Base-by-base conservation (phyloP, 2,888 invertebrate species). In the Caenorhabditis panamensis region DNA sequence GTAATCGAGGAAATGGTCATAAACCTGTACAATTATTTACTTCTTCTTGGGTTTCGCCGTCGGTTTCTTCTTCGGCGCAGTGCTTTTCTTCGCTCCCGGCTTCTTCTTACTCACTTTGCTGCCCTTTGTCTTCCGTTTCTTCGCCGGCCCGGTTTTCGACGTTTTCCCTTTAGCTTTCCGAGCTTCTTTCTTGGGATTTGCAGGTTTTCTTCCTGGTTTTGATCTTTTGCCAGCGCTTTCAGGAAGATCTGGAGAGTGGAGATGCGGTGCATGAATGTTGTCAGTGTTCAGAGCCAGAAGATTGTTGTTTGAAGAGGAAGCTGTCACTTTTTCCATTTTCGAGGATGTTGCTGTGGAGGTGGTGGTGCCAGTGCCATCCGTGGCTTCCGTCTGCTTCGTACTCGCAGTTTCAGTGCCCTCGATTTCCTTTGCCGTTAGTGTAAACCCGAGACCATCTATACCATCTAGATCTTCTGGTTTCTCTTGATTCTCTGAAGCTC, bases 21-120 rank as follows among this genome's bases (percentile, higher is more conserved):
- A 24, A 53, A 22, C 9, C 22, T 26, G 5, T 13, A 6, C 13
- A 26, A 28, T n/a, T n/a, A 26, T 26, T 47, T 41, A 28, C 16
- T 66, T 66, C 28, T 54, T 66, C 31, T 58, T 51, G 6, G 54
- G 58, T 13, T 64, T 75, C 16, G 41, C 24, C n/a, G 28, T 22
- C 4, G 66, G 5, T 18, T 54, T 66, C 41, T 26, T 54, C 20
- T 66, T 66, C 41, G 37, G 53, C 24, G 24, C 26, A 18, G n/a
- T 26, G 9, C 22, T 41, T 31, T 75, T 75, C 37, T 59, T 75
- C 13, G 31, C 5, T 26, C 31, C 44, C 44, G 66, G 2, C 9
- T 66, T 66, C 37, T 53, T 64, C n/a, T 22, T 37, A 24, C 16
- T 20, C 13, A 53, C 20, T 13, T 63, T 63, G 26, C 18, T 62